These are phyloP conservation scores for Euura saliciscinereae DNA, from an alignment of 1,140 invertebrate genomes.

Conservation along the genomic window DNA sequence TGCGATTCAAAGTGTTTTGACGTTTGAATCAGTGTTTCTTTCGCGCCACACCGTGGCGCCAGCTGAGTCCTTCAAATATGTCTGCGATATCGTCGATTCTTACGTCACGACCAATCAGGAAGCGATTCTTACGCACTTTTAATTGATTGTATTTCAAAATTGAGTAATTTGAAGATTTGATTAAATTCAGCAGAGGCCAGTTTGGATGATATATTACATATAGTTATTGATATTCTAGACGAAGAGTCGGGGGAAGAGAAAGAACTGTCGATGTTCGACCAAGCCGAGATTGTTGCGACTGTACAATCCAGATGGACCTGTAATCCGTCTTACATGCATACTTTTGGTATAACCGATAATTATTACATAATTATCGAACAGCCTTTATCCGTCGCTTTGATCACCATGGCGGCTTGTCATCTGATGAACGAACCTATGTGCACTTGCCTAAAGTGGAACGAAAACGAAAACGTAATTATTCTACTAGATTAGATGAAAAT, in stretches of 20 bases:
- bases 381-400: conserved; percentile 74
- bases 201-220: no score
- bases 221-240: conserved; percentile 22
- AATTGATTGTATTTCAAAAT: no score
- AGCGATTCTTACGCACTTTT: no score
- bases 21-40: no score
- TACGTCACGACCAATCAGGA: no score
- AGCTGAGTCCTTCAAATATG: no score
- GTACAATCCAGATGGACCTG: conserved; percentile 76
- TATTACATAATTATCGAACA: conserved; percentile 87
- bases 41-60: no score
- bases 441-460: conserved; percentile 73
- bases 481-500: conserved; percentile 1
- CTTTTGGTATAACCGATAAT: conserved; percentile 84
- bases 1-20: no score
- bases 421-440: conserved; percentile 68
- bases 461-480: conserved; percentile 68
- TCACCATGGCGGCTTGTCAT: conserved; percentile 63
- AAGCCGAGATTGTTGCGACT: conserved; percentile 71
- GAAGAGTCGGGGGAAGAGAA: conserved; percentile 27
- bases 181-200: no score
- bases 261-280: conserved; percentile 70
- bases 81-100: no score
- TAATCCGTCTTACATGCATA: conserved; percentile 87
- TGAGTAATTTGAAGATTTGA: no score